phyloP scores from a whole-genome alignment of 2,888 invertebrate species.

The Folsomia candida region DNA sequence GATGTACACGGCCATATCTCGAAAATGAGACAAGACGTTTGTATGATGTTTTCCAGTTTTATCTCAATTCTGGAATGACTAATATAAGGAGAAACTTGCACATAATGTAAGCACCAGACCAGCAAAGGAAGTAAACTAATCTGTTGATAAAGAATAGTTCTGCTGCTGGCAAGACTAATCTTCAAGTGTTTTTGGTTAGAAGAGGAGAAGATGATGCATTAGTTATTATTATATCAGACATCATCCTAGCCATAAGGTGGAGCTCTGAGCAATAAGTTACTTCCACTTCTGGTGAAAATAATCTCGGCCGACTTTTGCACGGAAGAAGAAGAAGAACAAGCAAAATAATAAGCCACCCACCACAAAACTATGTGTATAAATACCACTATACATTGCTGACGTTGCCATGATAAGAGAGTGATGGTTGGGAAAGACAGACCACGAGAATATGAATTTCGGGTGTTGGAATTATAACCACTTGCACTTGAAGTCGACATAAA shows the following conservation, averaged over 20 bases:
- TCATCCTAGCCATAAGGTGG: neutral
- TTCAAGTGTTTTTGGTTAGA: slow-evolving; percentile 15
- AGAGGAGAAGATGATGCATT: slow-evolving; percentile 14
- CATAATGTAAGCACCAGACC: slow-evolving; percentile 23
- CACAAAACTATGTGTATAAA: too few relatives aligned
- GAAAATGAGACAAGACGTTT: too few relatives aligned
- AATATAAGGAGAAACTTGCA: slow-evolving; percentile 15
- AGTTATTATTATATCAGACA: slow-evolving; percentile 9
- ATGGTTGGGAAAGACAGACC: neutral
- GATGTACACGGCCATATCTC: too few relatives aligned
- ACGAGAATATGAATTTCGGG: neutral
- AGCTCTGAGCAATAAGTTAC: neutral
- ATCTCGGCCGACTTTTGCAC: neutral
- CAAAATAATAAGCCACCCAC: too few relatives aligned
- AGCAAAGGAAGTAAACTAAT: neutral
- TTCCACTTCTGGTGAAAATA: slow-evolving; percentile 3
- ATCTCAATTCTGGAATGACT: slow-evolving; percentile 12
- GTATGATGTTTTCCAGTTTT: neutral
- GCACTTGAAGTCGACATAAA: slow-evolving; percentile 35
- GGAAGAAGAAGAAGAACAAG: neutral
- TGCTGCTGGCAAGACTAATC: neutral
- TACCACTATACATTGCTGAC: too few relatives aligned
- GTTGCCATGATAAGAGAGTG: neutral
- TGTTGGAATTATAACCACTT: slow-evolving; percentile 19
- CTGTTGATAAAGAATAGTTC: neutral